Percentiles rank a stretch among this genome's conserved stretches.
Conservation (phyloP, 2,113 vertebrate species). For the Ginglymostoma cirratum region DNA sequence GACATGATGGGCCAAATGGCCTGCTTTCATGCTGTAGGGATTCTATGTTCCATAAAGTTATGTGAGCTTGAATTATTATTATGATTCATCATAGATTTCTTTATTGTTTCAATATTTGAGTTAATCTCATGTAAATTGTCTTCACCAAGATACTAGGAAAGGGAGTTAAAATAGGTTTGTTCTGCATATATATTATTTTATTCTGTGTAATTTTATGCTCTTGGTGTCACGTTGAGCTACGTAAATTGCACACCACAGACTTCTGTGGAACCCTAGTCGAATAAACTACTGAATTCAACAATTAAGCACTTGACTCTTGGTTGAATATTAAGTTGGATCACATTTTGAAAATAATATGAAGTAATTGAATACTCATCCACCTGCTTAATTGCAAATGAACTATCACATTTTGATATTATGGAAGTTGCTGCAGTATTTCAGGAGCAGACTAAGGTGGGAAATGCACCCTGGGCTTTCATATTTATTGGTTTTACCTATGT, state of each 20-base stretch:
- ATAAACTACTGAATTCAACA: not conserved
- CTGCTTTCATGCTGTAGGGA: too few species aligned
- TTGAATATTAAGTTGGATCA: not conserved
- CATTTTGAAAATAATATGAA: not conserved
- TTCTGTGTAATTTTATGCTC: not conserved
- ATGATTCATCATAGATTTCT: not conserved
- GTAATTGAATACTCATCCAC: not conserved
- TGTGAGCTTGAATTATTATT: not conserved
- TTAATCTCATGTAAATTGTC: not conserved
- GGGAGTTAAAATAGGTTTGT: not conserved
- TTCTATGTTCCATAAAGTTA: too few species aligned
- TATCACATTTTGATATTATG: not conserved
- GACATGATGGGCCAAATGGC: too few species aligned
- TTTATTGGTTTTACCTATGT: not conserved
- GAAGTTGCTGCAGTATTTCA: not conserved
- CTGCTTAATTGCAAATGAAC: not conserved
- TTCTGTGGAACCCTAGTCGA: not conserved
- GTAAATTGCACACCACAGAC: not conserved
- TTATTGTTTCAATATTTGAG: not conserved
- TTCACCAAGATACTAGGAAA: not conserved
- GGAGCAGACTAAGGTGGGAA: not conserved
- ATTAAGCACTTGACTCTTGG: not conserved
- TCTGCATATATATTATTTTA: not conserved
- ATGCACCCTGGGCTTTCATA: not conserved
- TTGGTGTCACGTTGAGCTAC: not conserved